Conservation (phyloP, 2,797 vertebrate genomes). For the Mus spretus region DNA sequence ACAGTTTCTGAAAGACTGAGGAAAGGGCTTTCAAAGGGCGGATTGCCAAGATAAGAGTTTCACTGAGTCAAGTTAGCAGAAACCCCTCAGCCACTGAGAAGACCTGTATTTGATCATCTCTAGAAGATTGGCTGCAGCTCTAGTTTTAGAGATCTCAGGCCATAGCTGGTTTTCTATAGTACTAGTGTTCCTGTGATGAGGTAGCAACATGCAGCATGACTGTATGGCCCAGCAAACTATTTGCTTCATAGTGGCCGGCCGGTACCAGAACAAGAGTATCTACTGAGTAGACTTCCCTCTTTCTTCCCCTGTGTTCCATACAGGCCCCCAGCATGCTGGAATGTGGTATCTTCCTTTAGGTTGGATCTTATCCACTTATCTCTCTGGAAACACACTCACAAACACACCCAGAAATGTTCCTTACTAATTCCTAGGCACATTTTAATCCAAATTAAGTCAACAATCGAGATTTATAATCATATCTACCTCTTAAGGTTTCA, state of each 20-base stretch:
- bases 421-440: not conserved
- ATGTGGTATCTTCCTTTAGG: not conserved
- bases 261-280: not conserved
- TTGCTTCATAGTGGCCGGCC: no score
- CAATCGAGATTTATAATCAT: not conserved
- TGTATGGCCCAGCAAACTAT: not conserved
- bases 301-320: not conserved
- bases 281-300: not conserved
- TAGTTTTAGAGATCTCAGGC: not conserved
- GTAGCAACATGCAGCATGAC: not conserved
- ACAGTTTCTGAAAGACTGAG: not conserved
- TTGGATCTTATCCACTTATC: not conserved
- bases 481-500: not conserved
- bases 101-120: not conserved
- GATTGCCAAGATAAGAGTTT: not conserved
- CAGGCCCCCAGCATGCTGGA: not conserved
- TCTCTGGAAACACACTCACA: not conserved
- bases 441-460: not conserved
- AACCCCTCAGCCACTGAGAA: constrained; percentile 1
- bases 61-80: not conserved
- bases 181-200: not conserved
- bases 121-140: not conserved
- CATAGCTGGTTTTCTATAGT: not conserved
- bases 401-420: not conserved
- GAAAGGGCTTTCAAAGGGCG: not conserved